Conservation (phyloP, 2,888 invertebrate species). For the Microplitis deprimator region DNA sequence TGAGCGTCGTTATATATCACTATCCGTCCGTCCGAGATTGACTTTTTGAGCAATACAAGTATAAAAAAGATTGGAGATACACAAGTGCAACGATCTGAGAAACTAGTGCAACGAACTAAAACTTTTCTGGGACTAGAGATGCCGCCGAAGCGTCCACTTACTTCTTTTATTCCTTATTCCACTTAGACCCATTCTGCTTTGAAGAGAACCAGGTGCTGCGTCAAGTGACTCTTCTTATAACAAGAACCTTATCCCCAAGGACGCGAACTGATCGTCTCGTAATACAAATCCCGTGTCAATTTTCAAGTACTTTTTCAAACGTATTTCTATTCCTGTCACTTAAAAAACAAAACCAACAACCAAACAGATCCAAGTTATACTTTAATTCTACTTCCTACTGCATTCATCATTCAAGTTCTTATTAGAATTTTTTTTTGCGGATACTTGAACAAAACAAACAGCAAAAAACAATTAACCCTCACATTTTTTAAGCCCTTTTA, state of each 20-base stretch:
- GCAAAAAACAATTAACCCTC: neutral
- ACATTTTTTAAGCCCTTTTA: neutral
- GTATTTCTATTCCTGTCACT: neutral
- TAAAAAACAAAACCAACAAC: neutral
- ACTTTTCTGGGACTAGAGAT: conserved; percentile 38
- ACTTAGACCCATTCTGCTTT: conserved; percentile 13
- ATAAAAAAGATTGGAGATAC: conserved; percentile 17
- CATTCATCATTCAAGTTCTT: too few relatives aligned
- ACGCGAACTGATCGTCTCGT: conserved; percentile 35
- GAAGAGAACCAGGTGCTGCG: conserved; percentile 25
- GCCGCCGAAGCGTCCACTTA: conserved; percentile 47
- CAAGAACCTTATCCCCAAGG: conserved; percentile 45
- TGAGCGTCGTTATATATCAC: neutral
- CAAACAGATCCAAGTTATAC: too few relatives aligned
- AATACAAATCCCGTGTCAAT: conserved; percentile 36
- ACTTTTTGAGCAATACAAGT: neutral
- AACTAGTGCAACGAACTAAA: conserved; percentile 14
- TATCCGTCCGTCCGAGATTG: neutral
- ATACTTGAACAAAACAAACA: neutral
- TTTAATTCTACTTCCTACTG: too few relatives aligned
- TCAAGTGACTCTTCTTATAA: conserved; percentile 48
- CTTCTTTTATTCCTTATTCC: conserved; percentile 41
- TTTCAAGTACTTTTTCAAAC: conserved; percentile 11
- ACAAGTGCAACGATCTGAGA: conserved; percentile 20
- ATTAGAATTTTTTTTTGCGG: neutral